These are phyloP conservation scores for Tyrannus savana DNA, from an alignment of 2,113 vertebrate genomes.

Conservation along the genomic window DNA sequence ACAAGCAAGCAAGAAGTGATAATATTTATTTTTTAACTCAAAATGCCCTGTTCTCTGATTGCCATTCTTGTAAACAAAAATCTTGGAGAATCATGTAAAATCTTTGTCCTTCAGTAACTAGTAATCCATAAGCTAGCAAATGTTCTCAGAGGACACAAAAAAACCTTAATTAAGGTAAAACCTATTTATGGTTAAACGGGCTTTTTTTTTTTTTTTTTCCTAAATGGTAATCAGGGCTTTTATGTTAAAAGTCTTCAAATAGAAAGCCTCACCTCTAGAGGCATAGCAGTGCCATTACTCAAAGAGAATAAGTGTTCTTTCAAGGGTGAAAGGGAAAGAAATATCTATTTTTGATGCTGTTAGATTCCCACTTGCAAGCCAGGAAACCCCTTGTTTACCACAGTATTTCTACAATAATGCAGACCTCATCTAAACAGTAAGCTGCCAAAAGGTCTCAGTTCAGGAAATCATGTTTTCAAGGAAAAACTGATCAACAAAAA, in stretches of 20 bases:
- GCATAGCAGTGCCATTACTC: not conserved
- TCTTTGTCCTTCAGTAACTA: not conserved
- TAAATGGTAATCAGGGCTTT: slow-evolving; percentile 6
- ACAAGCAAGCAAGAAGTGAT: not conserved
- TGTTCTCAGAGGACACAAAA: not conserved
- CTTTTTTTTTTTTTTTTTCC: not conserved
- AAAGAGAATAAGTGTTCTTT: slow-evolving; percentile 3
- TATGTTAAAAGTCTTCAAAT: slow-evolving; percentile 17
- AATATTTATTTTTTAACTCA: slow-evolving; percentile 24
- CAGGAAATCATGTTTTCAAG: not conserved
- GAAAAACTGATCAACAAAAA: not conserved
- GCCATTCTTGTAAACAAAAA: not conserved
- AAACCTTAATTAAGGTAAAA: not conserved
- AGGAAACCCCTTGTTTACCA: slow-evolving; percentile 18
- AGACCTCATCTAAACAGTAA: not conserved
- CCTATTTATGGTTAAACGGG: not conserved
- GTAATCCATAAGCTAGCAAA: not conserved
- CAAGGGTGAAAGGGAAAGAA: not conserved
- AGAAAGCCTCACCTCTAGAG: slow-evolving; percentile 20
- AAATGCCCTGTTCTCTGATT: not conserved
- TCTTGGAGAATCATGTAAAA: not conserved
- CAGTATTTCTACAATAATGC: not conserved
- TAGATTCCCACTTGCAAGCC: not conserved
- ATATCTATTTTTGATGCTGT: slow-evolving; percentile 1
- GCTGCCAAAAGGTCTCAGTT: not conserved